Conservation (phyloP, 2,888 invertebrate species). For the Hirtodrosophila cameraria region DNA sequence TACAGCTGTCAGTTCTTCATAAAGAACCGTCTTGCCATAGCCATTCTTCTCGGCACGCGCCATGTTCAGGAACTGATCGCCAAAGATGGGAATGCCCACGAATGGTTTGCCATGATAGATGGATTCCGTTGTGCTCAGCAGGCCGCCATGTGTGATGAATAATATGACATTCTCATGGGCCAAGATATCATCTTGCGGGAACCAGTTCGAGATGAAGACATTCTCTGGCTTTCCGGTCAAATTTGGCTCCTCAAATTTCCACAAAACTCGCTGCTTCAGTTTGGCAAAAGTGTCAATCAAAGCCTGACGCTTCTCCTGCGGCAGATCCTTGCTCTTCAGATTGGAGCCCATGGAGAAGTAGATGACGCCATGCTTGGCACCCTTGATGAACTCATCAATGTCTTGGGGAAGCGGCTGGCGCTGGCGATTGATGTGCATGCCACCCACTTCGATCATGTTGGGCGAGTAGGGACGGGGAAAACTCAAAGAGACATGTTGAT, state of each 20-base stretch:
- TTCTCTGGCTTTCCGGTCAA: slow-evolving; percentile 79
- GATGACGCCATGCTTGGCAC: slow-evolving; percentile 84
- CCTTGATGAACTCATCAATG: slow-evolving; percentile 82
- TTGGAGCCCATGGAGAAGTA: slow-evolving; percentile 85
- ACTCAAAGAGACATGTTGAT: slow-evolving; percentile 81
- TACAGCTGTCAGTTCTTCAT: slow-evolving; percentile 77
- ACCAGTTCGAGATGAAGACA: slow-evolving; percentile 83
- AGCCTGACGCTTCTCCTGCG: slow-evolving; percentile 64
- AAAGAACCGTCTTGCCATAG: slow-evolving; percentile 82
- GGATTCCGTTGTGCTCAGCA: slow-evolving; percentile 85
- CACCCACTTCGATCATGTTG: slow-evolving; percentile 84
- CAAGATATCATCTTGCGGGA: slow-evolving; percentile 84
- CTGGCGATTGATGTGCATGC: slow-evolving; percentile 82
- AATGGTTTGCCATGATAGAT: slow-evolving; percentile 85
- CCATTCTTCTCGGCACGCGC: slow-evolving; percentile 83
- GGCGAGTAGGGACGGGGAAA: slow-evolving; percentile 82
- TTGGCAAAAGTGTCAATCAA: slow-evolving; percentile 71
- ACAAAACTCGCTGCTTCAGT: slow-evolving; percentile 83
- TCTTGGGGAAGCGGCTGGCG: slow-evolving; percentile 78
- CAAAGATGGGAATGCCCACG: slow-evolving; percentile 85
- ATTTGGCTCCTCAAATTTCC: slow-evolving; percentile 83
- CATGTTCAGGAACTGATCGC: slow-evolving; percentile 85
- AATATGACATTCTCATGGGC: slow-evolving; percentile 84
- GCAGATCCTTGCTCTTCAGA: slow-evolving; percentile 74
- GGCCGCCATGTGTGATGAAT: slow-evolving; percentile 85